These are phyloP conservation scores for Hydraecia micacea DNA, from an alignment of 2,888 invertebrate genomes.

Conservation along the genomic window DNA sequence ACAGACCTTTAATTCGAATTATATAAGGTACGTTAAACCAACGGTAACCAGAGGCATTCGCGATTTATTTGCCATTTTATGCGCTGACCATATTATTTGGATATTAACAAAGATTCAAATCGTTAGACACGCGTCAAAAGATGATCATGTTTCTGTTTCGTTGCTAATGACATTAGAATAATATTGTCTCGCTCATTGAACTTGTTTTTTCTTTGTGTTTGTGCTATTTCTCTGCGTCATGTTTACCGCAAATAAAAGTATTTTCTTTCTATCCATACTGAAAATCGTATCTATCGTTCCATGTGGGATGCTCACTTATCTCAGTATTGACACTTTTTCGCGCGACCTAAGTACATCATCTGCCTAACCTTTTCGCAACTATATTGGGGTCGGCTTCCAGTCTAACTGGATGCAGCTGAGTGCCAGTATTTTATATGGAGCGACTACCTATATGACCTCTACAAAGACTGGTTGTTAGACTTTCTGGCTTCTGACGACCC, in stretches of 20 bases:
- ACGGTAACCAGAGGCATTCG: slow-evolving; percentile 30
- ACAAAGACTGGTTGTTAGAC: neutral
- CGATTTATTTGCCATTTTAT: slow-evolving; percentile 45
- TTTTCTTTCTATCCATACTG: neutral
- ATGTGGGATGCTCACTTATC: neutral
- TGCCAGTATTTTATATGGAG: neutral
- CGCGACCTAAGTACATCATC: neutral
- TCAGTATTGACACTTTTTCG: neutral
- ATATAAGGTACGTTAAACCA: slow-evolving; percentile 42
- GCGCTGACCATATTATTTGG: slow-evolving; percentile 35
- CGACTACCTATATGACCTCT: neutral
- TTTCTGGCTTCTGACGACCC: neutral
- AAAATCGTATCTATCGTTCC: neutral
- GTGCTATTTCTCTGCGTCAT: too few species aligned
- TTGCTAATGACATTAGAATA: neutral
- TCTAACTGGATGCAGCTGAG: neutral
- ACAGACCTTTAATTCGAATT: slow-evolving; percentile 33
- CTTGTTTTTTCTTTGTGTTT: too few species aligned
- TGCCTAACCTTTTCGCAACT: neutral
- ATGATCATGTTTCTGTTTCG: neutral
- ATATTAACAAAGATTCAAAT: slow-evolving; percentile 20
- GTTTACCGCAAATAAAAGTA: too few species aligned
- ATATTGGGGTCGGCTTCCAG: neutral
- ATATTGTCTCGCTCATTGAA: neutral
- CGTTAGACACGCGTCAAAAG: neutral